Conservation (phyloP, 2,113 vertebrate species). For the Heloderma charlesbogerti region DNA sequence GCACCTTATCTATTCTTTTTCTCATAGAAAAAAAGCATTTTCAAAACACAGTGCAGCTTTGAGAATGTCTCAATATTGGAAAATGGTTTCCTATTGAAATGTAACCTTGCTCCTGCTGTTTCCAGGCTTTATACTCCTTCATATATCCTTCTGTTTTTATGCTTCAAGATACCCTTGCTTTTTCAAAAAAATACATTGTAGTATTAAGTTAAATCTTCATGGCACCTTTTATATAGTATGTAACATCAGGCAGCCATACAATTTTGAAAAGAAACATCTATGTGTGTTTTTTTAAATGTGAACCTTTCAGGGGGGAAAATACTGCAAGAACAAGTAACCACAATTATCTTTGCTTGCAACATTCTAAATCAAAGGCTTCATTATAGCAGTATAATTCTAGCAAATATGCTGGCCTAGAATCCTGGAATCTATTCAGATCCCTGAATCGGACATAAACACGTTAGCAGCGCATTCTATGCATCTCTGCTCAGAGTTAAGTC, state of each 20-base stretch:
- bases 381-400: constrained; percentile 41
- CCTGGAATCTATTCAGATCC: constrained; percentile 25
- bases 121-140: constrained; percentile 38
- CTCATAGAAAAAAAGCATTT: constrained; percentile 39
- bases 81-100: constrained; percentile 45
- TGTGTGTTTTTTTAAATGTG: constrained; percentile 41
- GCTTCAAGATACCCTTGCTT: neutral
- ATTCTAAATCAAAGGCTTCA: constrained; percentile 52
- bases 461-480: neutral
- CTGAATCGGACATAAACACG: constrained; percentile 28
- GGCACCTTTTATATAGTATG: neutral
- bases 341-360: constrained; percentile 66
- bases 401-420: constrained; percentile 58
- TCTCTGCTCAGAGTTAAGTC: neutral
- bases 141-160: constrained; percentile 36
- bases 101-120: constrained; percentile 49
- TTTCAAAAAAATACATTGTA: constrained; percentile 19
- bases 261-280: constrained; percentile 55
- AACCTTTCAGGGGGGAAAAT: constrained; percentile 66
- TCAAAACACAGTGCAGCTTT: constrained; percentile 44
- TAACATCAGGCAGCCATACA: constrained; percentile 34
- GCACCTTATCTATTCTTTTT: constrained; percentile 17
- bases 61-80: constrained; percentile 37
- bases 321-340: constrained; percentile 44
- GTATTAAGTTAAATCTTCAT: constrained; percentile 13